These are phyloP conservation scores for Acarapis woodi DNA, from an alignment of 1,140 invertebrate genomes.

Conservation along the genomic window DNA sequence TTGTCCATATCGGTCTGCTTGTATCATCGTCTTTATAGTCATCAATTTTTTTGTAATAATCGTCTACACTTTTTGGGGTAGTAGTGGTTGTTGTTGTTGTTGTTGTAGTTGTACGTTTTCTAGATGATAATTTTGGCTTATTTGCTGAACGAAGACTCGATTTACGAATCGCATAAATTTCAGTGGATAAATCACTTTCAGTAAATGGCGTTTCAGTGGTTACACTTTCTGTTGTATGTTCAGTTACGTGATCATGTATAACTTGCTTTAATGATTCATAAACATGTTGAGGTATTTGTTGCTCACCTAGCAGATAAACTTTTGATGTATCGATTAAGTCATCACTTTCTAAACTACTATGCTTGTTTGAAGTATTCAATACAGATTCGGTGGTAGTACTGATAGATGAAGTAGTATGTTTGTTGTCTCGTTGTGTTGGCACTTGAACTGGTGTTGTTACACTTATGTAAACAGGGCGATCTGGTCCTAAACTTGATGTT, in stretches of 20 bases:
- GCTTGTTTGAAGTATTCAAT: no score
- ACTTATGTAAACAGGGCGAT: no score
- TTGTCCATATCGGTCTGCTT: constrained; percentile 11
- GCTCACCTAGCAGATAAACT: neutral
- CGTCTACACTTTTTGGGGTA: no score
- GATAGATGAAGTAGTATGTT: no score
- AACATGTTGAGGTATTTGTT: constrained; percentile 2
- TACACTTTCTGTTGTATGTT: neutral
- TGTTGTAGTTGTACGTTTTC: neutral
- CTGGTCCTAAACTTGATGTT: no score
- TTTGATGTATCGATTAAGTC: neutral
- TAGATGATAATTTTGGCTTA: neutral
- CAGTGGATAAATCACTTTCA: neutral
- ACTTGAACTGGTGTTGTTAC: no score
- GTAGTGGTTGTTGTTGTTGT: constrained; percentile 1
- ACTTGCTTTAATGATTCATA: constrained; percentile 6
- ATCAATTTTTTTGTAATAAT: no score
- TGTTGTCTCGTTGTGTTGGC: no score
- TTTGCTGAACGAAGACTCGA: neutral
- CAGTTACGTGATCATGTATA: neutral
- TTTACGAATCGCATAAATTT: neutral
- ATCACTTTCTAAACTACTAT: constrained; percentile 2
- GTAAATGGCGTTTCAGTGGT: neutral
- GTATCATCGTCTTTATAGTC: neutral
- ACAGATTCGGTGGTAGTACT: no score